These are phyloP conservation scores for Zhengitettix transpicula DNA, from an alignment of 2,888 invertebrate genomes.

Conservation along the genomic window DNA sequence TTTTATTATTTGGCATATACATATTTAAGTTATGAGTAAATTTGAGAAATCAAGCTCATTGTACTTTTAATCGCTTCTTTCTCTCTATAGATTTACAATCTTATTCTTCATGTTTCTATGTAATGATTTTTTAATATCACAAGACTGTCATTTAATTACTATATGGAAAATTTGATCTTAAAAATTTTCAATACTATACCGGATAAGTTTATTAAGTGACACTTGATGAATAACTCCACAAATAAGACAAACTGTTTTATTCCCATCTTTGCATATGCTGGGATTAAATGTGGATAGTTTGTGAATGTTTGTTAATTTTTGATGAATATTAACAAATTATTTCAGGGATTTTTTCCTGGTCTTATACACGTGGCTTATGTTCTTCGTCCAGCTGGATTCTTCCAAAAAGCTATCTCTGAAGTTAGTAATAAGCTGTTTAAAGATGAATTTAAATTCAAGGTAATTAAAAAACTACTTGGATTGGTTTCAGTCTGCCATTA, in stretches of 20 bases:
- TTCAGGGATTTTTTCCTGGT: constrained; percentile 83
- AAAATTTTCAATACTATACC: too few relatives aligned
- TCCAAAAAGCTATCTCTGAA: constrained; percentile 92
- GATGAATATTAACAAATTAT: not conserved
- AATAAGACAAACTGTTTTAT: not conserved
- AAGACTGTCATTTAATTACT: too few relatives aligned
- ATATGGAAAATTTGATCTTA: too few relatives aligned
- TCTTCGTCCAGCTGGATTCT: constrained; percentile 78
- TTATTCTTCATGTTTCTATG: too few relatives aligned
- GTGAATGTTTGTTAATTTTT: not conserved
- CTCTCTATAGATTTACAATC: too few relatives aligned
- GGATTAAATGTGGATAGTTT: not conserved
- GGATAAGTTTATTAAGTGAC: too few relatives aligned
- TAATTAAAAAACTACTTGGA: constrained; percentile 24
- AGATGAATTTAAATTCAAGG: constrained; percentile 83
- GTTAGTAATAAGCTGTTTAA: constrained; percentile 81
- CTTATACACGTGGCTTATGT: constrained; percentile 89
- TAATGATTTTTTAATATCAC: too few relatives aligned
- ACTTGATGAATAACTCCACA: not conserved
- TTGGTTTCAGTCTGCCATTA: too few relatives aligned
- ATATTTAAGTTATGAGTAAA: too few relatives aligned
- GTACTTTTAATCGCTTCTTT: too few relatives aligned
- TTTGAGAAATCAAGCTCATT: too few relatives aligned
- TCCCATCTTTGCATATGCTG: not conserved
- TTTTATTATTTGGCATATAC: too few relatives aligned